Evolutionary conservation across 2,113 vertebrate genomes (phyloP).

Genomic region (Eupsittula cactorum): DNA sequence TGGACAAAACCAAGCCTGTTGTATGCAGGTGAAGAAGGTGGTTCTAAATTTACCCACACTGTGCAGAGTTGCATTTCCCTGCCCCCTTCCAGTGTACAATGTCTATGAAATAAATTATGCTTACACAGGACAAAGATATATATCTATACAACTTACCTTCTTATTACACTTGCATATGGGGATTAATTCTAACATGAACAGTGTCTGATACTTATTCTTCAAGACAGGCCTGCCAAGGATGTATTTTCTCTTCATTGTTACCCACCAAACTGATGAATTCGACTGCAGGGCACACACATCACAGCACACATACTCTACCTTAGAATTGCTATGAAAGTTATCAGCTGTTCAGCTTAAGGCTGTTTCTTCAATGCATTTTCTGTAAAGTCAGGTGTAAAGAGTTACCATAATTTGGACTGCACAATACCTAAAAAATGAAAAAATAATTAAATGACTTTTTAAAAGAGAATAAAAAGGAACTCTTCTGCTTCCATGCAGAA

Average conservation of each 20-base stretch:
- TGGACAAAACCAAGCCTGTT: background rate
- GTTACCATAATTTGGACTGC: background rate
- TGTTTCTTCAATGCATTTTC: background rate
- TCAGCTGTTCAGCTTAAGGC: background rate
- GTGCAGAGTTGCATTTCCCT: background rate
- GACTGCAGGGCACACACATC: rapidly evolving
- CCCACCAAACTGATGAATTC: background rate
- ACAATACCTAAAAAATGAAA: background rate
- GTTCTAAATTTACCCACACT: background rate
- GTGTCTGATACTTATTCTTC: constrained; percentile 19
- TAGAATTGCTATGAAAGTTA: background rate
- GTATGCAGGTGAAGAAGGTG: background rate
- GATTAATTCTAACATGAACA: constrained; percentile 11
- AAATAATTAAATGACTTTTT: background rate
- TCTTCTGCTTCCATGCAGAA: background rate
- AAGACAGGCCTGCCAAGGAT: background rate
- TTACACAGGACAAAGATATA: background rate
- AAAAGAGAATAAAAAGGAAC: background rate
- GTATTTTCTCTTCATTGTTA: background rate
- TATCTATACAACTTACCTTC: constrained; percentile 14
- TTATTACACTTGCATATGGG: background rate
- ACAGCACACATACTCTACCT: background rate
- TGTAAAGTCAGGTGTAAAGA: background rate
- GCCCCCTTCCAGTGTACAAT: background rate
- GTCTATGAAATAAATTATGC: background rate